Conservation (phyloP, 2,113 vertebrate species). For the Myiagra hebetior region DNA sequence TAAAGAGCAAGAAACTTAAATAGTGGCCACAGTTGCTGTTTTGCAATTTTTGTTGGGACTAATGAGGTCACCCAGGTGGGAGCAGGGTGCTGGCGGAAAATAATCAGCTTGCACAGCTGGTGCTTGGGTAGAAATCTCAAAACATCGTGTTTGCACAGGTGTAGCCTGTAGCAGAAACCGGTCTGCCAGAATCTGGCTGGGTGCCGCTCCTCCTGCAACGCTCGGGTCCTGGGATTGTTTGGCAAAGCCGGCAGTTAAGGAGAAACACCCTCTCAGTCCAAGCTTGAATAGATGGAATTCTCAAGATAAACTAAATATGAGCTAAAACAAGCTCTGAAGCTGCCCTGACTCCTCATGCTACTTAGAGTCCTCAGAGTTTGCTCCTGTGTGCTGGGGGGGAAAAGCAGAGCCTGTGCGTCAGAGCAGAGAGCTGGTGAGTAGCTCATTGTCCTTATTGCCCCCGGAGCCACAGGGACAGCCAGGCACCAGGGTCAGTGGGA, state of each 20-base stretch:
- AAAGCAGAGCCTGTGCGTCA: not conserved
- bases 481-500: not conserved
- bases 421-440: not conserved
- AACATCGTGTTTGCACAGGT: conserved; percentile 44
- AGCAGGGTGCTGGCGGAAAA: not conserved
- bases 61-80: conserved; percentile 42
- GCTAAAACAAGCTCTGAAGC: not conserved
- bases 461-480: not conserved
- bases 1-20: conserved; percentile 35
- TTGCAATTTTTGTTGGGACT: conserved; percentile 18
- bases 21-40: conserved; percentile 18
- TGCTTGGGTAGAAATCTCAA: not conserved
- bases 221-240: not conserved
- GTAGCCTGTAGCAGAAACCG: conserved; percentile 22
- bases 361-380: not conserved
- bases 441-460: not conserved
- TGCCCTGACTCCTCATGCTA: not conserved
- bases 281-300: not conserved
- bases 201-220: not conserved
- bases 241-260: not conserved
- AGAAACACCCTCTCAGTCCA: not conserved
- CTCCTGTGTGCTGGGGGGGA: not conserved
- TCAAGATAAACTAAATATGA: not conserved
- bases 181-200: not conserved
- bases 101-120: conserved; percentile 59